A percentile compares a stretch with the other conserved stretches of the same genome.
These are phyloP conservation scores for Gari tellinella DNA, from an alignment of 2,888 invertebrate genomes.

Conservation along the genomic window DNA sequence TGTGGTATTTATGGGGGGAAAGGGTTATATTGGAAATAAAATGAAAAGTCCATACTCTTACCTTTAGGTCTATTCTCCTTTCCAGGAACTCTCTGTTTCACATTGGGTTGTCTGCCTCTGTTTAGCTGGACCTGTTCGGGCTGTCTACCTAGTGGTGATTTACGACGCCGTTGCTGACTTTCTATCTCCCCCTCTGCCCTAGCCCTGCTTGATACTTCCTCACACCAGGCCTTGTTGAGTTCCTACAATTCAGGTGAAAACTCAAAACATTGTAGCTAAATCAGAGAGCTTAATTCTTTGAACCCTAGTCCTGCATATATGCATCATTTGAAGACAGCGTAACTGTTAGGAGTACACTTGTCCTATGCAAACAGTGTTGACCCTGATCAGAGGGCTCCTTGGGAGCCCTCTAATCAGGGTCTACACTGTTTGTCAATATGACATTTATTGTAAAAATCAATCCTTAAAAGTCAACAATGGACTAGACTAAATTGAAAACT, in stretches of 20 bases:
- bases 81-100: conserved; percentile 25
- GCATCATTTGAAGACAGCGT: too few species aligned
- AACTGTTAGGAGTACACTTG: too few species aligned
- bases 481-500: too few species aligned
- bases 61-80: conserved; percentile 63
- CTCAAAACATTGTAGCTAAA: too few species aligned
- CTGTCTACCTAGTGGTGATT: conserved; percentile 47
- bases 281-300: too few species aligned
- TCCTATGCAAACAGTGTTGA: too few species aligned
- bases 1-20: not conserved
- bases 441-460: too few species aligned
- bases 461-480: too few species aligned
- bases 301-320: too few species aligned
- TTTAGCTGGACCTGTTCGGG: conserved; percentile 15
- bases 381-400: too few species aligned
- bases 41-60: not conserved
- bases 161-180: conserved; percentile 33
- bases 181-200: conserved; percentile 6
- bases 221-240: conserved; percentile 69
- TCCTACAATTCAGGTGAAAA: conserved; percentile 44
- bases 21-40: not conserved
- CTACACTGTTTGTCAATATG: too few species aligned
- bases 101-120: conserved; percentile 7
- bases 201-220: conserved; percentile 27
- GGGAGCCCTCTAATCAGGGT: too few species aligned